A percentile compares a stretch with the other conserved stretches of the same genome.
These are phyloP conservation scores for Terebella lapidaria DNA, from an alignment of 2,888 invertebrate genomes.

Conservation along the genomic window DNA sequence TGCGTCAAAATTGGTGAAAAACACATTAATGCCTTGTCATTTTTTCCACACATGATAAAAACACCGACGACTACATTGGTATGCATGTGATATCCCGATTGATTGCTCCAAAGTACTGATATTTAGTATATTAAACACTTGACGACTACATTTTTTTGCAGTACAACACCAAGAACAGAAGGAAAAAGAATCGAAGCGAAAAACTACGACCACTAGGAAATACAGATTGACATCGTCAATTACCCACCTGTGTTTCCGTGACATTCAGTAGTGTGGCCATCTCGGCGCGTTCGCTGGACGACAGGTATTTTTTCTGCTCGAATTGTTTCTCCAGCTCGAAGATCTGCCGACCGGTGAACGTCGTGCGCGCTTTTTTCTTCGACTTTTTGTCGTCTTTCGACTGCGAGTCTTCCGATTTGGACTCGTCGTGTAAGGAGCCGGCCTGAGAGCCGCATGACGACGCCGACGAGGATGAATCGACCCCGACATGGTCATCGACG, in stretches of 20 bases:
- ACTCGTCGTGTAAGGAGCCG: constrained; percentile 6
- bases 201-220: too few species aligned
- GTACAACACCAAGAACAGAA: too few species aligned
- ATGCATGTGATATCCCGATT: too few species aligned
- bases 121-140: too few species aligned
- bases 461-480: background rate
- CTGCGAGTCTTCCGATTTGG: background rate
- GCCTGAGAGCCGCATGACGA: background rate
- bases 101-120: too few species aligned
- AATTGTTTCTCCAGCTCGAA: constrained; percentile 95
- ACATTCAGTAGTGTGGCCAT: constrained; percentile 91
- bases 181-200: too few species aligned
- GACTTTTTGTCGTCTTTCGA: constrained; percentile 27
- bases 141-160: too few species aligned
- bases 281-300: constrained; percentile 87
- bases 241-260: constrained; percentile 88
- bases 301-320: constrained; percentile 91
- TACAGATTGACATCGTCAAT: too few species aligned
- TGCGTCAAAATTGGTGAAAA: too few species aligned
- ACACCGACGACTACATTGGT: too few species aligned
- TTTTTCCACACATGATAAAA: too few species aligned
- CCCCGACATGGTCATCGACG: background rate
- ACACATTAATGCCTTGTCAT: too few species aligned
- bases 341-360: constrained; percentile 91
- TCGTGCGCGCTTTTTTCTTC: constrained; percentile 78